A percentile compares a stretch with the other conserved stretches of the same genome.
Evolutionary conservation across 1,140 invertebrate species (phyloP).

Genomic region (Drosophila pruinosa): DNA sequence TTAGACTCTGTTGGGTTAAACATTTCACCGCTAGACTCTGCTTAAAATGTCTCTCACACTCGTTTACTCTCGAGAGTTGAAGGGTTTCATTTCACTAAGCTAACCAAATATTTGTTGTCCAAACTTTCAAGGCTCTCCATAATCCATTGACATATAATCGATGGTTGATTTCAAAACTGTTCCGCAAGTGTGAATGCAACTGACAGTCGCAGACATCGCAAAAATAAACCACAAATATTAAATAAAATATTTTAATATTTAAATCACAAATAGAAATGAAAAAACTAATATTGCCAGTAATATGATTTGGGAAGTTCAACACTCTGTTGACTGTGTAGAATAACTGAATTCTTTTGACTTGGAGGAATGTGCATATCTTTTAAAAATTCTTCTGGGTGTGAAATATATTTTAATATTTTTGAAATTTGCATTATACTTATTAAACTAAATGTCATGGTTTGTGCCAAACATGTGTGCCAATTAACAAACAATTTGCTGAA

Average conservation of each 20-base stretch:
- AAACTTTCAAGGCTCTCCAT: conserved; percentile 4
- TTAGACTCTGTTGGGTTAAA: not conserved
- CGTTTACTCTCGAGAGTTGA: not conserved
- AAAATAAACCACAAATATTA: conserved; percentile 33
- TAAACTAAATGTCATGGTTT: too few species aligned
- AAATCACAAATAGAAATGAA: not conserved
- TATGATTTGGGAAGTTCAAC: too few species aligned
- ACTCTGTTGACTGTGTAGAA: too few species aligned
- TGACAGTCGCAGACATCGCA: conserved; percentile 46
- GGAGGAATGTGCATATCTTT: too few species aligned
- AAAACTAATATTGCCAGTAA: too few species aligned
- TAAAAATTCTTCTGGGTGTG: too few species aligned
- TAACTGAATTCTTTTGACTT: too few species aligned
- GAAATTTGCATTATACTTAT: too few species aligned
- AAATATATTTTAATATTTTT: too few species aligned
- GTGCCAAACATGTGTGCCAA: too few species aligned
- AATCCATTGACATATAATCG: conserved; percentile 40
- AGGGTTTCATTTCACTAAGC: not conserved
- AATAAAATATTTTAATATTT: conserved; percentile 27
- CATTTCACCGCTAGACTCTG: not conserved
- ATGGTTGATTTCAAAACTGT: conserved; percentile 42
- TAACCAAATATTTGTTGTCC: not conserved
- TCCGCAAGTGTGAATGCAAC: conserved; percentile 54
- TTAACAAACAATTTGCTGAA: too few species aligned
- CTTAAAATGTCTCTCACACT: not conserved